Evolutionary conservation across 2,888 invertebrate genomes (phyloP), one percentile per base, ranked within the genome.

Genomic region (Ariolimax columbianus): DNA sequence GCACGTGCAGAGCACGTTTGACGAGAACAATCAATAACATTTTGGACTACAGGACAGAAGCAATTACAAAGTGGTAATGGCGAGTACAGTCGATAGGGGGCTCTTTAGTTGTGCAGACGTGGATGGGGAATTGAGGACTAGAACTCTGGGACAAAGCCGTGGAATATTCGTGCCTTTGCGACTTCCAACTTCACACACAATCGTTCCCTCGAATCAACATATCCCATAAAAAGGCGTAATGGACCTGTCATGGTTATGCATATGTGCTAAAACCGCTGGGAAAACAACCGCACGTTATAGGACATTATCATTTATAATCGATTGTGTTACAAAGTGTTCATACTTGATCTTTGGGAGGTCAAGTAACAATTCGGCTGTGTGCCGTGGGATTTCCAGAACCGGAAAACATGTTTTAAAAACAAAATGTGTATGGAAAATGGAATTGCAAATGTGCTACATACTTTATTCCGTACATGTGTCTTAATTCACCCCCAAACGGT

Each of bases 1-100:
- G 73, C 73, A 73, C 73, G 73, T 73, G 43, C 43, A n/a, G 43
- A 43, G 73, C 73, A 11, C n/a, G 40, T 30, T 43, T 47, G 73
- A 73, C 30, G n/a, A 47, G 43, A 14, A 30, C 73, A 43, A 47
- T 73, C 73, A 17, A 73, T 73, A 66, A 66, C 19, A 30, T 33
- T 66, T 66, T 33, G 30, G 66, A 66, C 14, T n/a, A 43, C 73
- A 43, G 1, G 17, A 73, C 14, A 30, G 30, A 66, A 17, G 30
- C 30, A 63, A 63, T n/a, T 14, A 40, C 23, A 38, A 6, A 38
- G 38, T 19, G 23, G n/a, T 19, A 17, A 26, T 73, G 43, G 43
- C 47, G 6, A 43, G 43, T 73, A 43, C 47, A 43, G 73, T 17
- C 73, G 36, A 43, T 11, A 30, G 7, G 43, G 73, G 43, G 30